Evolutionary conservation across 2,888 invertebrate species (phyloP), one percentile per base, ranked within the genome.

Genomic region (Pachycephus smyrnensis): DNA sequence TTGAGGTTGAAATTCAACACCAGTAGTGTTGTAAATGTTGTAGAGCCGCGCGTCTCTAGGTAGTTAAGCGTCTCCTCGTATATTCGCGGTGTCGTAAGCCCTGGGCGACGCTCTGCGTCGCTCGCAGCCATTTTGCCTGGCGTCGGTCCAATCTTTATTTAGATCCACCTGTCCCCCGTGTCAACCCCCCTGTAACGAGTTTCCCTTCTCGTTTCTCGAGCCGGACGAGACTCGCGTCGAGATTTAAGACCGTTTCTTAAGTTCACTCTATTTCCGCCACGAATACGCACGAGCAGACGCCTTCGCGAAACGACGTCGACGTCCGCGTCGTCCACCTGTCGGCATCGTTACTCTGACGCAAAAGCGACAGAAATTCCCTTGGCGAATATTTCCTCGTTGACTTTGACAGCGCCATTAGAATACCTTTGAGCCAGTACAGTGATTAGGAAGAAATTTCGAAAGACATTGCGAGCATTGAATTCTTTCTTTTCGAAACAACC

Each of bases 131-230:
- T 84, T 90, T 90, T 86, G 84, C 79, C 87, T 91, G 91, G 91
- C 91, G 86, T 84, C 84, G 88, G 88, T 91, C 91, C 91, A 91
- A 88, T 90, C 90, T 91, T 91, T 89, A 91, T 91, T 91, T 91
- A 91, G 91, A 90, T 88, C 90, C 91, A 91, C 91, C 91, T 91
- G 91, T 91, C 91, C 88, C 88, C 82, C 88, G 89, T 90, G 90
- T 90, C 88, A 89, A 86, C 85, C 86, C 83, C 85, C 82, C 40
- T 40, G 40, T 40, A 40, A 40, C 40, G 40, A 40, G 40, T 40
- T 40, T 40, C 15, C 40, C 15, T 40, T 15, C 40, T 40, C 15
- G 40, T 40, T 40, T 40, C 40, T 15, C 40, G 4, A 40, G 40
- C 15, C 40, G 15, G 40, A 40, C 40, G 15, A 15, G 40, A 40